phyloP scores from a whole-genome alignment of 2,888 invertebrate species.

The Stomorhina lunata region DNA sequence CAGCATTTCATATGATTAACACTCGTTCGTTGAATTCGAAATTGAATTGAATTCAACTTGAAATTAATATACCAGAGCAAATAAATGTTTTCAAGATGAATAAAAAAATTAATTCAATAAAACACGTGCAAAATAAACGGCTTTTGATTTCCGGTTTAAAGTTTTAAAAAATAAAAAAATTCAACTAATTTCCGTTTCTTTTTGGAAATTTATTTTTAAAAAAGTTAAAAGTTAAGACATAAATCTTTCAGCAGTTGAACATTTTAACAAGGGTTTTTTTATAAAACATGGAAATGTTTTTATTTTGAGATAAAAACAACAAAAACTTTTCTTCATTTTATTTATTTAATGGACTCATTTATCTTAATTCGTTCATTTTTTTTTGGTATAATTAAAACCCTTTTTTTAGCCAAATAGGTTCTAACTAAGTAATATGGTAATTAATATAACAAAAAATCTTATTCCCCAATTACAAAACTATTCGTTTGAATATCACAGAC shows the following conservation, averaged over 20 bases:
- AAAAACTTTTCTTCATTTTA: neutral
- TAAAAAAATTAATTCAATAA: constrained; percentile 34
- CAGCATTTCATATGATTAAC: constrained; percentile 72
- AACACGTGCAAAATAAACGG: constrained; percentile 67
- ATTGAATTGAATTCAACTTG: constrained; percentile 16
- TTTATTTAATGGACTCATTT: constrained; percentile 49
- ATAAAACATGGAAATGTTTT: neutral
- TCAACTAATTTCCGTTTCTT: constrained; percentile 65
- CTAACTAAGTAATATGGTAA: constrained; percentile 62
- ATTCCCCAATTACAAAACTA: constrained; percentile 58
- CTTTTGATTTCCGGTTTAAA: constrained; percentile 67
- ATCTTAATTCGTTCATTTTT: constrained; percentile 48
- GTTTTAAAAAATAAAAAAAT: constrained; percentile 48
- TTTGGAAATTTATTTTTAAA: neutral
- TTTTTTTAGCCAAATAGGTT: constrained; percentile 30
- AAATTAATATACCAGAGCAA: constrained; percentile 4
- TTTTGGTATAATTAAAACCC: constrained; percentile 33
- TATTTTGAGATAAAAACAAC: neutral
- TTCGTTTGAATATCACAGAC: constrained; percentile 3
- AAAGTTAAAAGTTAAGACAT: constrained; percentile 59
- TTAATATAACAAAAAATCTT: constrained; percentile 35
- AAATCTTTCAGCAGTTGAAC: constrained; percentile 51
- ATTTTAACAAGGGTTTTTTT: constrained; percentile 20
- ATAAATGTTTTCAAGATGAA: neutral
- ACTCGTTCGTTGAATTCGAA: too few relatives aligned